Conservation (phyloP, 2,113 vertebrate species). For the Lontra canadensis region DNA sequence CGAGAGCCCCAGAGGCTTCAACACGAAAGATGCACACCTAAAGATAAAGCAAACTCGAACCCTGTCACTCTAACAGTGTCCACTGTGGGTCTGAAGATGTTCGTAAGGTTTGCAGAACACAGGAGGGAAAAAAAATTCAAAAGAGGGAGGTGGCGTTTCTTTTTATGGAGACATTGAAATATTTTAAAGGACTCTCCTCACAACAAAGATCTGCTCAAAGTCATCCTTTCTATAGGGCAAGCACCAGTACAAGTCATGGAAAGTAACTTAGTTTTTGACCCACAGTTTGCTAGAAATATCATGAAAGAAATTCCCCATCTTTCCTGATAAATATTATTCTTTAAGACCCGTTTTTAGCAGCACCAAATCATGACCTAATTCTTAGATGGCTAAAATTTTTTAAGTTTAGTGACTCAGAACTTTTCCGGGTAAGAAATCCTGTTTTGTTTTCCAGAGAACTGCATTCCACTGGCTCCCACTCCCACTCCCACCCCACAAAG, state of each 20-base stretch:
- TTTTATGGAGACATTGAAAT: neutral
- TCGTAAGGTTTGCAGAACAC: neutral
- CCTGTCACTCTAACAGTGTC: neutral
- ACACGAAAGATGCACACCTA: neutral
- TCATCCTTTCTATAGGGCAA: neutral
- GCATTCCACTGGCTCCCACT: too few species aligned
- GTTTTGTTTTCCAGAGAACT: neutral
- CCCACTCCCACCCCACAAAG: neutral
- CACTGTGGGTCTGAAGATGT: neutral
- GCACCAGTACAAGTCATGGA: neutral
- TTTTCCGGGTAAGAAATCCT: neutral
- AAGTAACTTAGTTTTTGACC: neutral
- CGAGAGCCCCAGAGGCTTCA: neutral
- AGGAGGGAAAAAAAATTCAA: neutral
- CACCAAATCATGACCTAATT: neutral
- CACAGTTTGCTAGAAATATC: neutral
- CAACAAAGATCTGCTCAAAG: neutral
- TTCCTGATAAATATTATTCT: neutral
- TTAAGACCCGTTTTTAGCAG: neutral
- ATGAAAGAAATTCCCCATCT: neutral
- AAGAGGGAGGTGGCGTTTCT: neutral
- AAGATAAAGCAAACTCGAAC: neutral
- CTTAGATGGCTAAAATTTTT: neutral
- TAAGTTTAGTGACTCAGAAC: neutral
- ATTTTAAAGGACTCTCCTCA: neutral